Evolutionary conservation across 1,140 invertebrate species (phyloP).

Genomic region (Diploscapter pachys): DNA sequence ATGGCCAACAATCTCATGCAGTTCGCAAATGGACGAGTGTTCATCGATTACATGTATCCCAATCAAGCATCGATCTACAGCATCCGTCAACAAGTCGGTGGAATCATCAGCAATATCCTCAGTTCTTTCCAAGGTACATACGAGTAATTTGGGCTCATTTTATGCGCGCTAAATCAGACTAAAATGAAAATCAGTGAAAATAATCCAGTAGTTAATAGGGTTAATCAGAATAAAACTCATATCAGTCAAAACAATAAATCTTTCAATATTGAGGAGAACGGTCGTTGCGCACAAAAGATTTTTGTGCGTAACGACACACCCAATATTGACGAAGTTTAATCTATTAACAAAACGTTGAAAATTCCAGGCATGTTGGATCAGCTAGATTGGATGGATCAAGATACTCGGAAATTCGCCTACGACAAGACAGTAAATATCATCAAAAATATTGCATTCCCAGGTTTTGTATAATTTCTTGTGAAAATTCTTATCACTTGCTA

Average conservation of each 20-base stretch:
- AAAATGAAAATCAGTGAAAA: too few species aligned
- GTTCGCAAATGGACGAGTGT: slow-evolving; percentile 35
- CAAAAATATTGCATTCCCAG: slow-evolving; percentile 39
- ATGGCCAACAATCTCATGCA: slow-evolving; percentile 31
- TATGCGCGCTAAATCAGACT: too few species aligned
- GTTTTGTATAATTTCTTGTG: background rate
- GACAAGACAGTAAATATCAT: slow-evolving; percentile 31
- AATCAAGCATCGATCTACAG: background rate
- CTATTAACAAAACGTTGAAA: too few species aligned
- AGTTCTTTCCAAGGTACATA: slow-evolving; percentile 27
- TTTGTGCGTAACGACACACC: too few species aligned
- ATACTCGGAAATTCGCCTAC: slow-evolving; percentile 33
- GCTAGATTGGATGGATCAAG: slow-evolving; percentile 35
- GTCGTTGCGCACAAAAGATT: too few species aligned
- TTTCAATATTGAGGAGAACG: too few species aligned
- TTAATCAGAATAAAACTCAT: too few species aligned
- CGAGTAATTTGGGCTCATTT: background rate
- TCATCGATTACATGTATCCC: slow-evolving; percentile 38
- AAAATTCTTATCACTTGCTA: too few species aligned
- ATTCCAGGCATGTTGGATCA: slow-evolving; percentile 30
- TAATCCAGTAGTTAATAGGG: too few species aligned
- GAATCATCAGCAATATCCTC: slow-evolving; percentile 35
- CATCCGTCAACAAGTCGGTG: slow-evolving; percentile 28
- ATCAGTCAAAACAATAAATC: too few species aligned
- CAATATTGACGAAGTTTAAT: too few species aligned